Percentiles rank a stretch among this genome's conserved stretches.
These are phyloP conservation scores for Noctua janthe DNA, from an alignment of 2,888 invertebrate species.

Conservation along the genomic window DNA sequence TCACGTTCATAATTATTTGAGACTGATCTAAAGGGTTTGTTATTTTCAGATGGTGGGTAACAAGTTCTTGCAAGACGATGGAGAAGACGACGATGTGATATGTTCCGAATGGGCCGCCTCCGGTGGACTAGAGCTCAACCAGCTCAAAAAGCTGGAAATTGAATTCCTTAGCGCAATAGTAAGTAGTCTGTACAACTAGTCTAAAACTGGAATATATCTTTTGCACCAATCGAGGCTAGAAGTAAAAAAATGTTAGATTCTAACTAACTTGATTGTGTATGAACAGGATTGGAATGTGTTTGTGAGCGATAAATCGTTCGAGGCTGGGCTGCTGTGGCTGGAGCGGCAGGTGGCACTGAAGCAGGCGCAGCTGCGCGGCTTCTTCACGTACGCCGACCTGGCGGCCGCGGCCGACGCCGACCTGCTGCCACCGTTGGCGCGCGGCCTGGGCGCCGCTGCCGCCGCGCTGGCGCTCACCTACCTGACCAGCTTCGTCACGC, in stretches of 20 bases:
- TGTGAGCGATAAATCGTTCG: conserved; percentile 94
- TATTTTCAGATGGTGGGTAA: conserved; percentile 97
- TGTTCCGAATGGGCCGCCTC: conserved; percentile 98
- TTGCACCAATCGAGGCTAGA: neutral
- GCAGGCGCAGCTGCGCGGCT: conserved; percentile 93
- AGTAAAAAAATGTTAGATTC: neutral
- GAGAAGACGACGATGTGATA: conserved; percentile 97
- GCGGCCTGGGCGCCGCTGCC: conserved; percentile 63
- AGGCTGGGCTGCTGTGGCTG: conserved; percentile 92
- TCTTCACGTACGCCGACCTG: conserved; percentile 96
- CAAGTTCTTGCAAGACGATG: conserved; percentile 98
- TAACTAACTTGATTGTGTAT: conserved; percentile 2
- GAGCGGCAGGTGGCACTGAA: conserved; percentile 94
- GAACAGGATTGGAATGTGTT: conserved; percentile 96
- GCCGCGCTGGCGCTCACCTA: conserved; percentile 68
- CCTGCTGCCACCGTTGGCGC: conserved; percentile 74
- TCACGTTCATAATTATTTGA: neutral
- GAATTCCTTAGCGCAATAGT: conserved; percentile 97
- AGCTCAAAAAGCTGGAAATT: conserved; percentile 95
- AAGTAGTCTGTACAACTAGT: conserved; percentile 79
- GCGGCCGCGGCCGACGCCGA: conserved; percentile 89
- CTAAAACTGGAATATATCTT: conserved; percentile 6
- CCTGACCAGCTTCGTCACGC: conserved; percentile 66
- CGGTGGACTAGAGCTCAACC: conserved; percentile 93
- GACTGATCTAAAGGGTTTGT: neutral